Percentiles rank a stretch among this genome's conserved stretches.
Conservation (phyloP, 2,797 vertebrate species). For the Xyrichtys novacula region DNA sequence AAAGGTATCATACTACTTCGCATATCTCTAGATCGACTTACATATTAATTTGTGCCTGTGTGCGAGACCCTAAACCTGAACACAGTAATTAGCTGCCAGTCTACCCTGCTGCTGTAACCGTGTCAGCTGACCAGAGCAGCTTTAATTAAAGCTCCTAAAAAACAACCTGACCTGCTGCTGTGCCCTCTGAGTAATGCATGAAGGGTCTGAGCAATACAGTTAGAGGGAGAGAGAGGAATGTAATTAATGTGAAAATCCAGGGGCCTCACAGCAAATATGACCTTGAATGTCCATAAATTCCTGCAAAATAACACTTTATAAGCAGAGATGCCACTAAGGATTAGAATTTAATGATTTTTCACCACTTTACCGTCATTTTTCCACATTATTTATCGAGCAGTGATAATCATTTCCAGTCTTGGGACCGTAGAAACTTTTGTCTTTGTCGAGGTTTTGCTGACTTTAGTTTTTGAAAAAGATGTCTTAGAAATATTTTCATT, state of each 20-base stretch:
- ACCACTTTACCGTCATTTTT: neutral
- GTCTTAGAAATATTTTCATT: too few species aligned
- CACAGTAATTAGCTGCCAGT: conserved; percentile 57
- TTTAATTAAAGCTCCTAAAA: conserved; percentile 60
- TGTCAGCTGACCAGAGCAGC: conserved; percentile 41
- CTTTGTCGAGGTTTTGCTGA: too few species aligned
- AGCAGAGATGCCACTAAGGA: neutral
- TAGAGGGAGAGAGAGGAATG: neutral
- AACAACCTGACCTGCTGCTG: conserved; percentile 13
- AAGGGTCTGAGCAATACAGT: conserved; percentile 3
- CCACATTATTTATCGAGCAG: neutral
- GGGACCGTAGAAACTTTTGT: neutral
- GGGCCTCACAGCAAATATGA: neutral
- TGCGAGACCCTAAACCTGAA: conserved; percentile 1
- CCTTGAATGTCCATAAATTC: conserved; percentile 20
- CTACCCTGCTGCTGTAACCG: conserved; percentile 38
- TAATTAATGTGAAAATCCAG: conserved; percentile 23
- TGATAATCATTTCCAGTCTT: conserved; percentile 1
- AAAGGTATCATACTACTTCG: neutral
- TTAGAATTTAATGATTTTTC: neutral
- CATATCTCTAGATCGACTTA: neutral
- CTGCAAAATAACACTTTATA: conserved; percentile 6
- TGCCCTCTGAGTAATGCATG: neutral
- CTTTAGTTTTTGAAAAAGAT: too few species aligned
- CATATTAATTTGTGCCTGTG: conserved; percentile 5